Base-by-base conservation (phyloP, 2,113 vertebrate species). In the Oryctolagus cuniculus region DNA sequence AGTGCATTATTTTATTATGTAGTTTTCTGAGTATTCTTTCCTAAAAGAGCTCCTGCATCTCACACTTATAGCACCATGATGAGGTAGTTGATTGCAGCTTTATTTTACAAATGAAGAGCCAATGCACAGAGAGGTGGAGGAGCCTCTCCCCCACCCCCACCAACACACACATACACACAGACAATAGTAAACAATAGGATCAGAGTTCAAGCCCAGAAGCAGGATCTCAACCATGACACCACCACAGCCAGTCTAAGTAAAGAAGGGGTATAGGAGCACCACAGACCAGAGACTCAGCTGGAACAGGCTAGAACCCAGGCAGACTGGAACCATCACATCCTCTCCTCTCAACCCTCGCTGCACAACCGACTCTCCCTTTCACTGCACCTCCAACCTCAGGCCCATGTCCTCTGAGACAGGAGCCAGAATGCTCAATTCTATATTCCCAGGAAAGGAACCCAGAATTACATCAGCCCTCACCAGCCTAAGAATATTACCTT, bases 131-230 rank as follows among this genome's bases (percentile, higher is more conserved):
- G 58, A 91, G 51, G 49, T 74, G 5, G 12, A 16, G 58, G n/a
- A 44, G n/a, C 10, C 10, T 34, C 10, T 44, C 27, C 3, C 74
- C 9, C 3, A 24, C 5, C 12, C 34, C 17, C 12, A 15, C 3
- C 6, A 0, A 0, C 9, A 55, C 66, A 73, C 4, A 58, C 55
- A 58, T 19, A 10, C 1, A 0, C 9, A 49, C 21, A 55, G 55
- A 73, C 4, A 67, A 29, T 31, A 36, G 13, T 9, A 36, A 87
- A 86, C 4, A 51, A 6, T 25, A 69, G 36, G 58, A 21, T 25
- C 38, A 73, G 34, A 6, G 49, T 75, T 61, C 49, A 36, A 74
- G 58, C 4, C 4, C 19, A 36, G 3, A 53, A 13, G 34, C 21
- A n/a, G 7, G 34, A 2, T 13, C 21, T 44, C n/a, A 38, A 10